Evolutionary conservation across 2,888 invertebrate genomes (phyloP).

Genomic region (Sicus ferrugineus): DNA sequence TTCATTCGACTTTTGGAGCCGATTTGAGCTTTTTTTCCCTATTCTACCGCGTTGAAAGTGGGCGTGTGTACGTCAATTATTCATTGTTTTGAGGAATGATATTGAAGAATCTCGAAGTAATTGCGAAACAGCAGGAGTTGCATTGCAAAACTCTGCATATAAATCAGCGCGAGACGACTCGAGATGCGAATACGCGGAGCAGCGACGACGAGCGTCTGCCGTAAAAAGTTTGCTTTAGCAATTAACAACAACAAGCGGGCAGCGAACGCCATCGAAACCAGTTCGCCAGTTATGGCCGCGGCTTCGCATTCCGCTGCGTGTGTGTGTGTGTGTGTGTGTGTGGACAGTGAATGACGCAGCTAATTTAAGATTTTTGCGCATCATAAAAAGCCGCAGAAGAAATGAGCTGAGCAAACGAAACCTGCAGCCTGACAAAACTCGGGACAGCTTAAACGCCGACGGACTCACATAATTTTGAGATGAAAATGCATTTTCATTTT

Average conservation of each 20-base stretch:
- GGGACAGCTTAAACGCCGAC: no score
- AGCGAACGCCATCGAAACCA: neutral
- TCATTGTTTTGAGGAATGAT: no score
- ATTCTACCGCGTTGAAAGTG: no score
- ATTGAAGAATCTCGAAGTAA: neutral
- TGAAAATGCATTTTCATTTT: no score
- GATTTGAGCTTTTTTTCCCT: no score
- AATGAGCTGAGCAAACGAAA: neutral
- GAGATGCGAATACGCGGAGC: neutral
- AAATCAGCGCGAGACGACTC: neutral
- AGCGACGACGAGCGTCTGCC: neutral
- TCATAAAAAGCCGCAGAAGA: neutral
- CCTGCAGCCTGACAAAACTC: no score
- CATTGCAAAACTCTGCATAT: neutral
- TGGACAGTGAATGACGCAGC: neutral
- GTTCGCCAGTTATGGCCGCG: neutral
- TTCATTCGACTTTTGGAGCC: no score
- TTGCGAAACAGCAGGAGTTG: neutral
- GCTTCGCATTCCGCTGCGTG: neutral
- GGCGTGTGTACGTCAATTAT: no score
- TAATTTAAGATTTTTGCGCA: neutral
- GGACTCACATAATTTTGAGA: no score
- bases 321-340: neutral
- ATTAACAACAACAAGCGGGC: neutral
- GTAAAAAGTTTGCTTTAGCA: neutral